Percentiles rank a stretch among this genome's conserved stretches.
phyloP scores from a whole-genome alignment of 2,888 invertebrate genomes.

The Chymomyza fuscimana region DNA sequence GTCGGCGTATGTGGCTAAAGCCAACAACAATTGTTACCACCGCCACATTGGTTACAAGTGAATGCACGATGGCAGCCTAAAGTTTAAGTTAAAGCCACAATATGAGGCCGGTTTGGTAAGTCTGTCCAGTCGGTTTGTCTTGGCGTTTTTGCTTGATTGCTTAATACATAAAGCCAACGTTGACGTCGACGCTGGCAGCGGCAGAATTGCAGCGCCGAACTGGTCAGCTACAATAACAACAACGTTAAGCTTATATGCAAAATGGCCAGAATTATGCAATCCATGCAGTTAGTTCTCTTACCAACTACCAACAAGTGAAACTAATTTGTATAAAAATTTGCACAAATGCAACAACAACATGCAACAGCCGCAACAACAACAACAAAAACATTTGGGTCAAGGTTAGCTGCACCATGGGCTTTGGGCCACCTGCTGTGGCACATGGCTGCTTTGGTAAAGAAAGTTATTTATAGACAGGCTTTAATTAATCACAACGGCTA shows the following conservation, averaged over 20 bases:
- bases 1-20: slow-evolving; percentile 19
- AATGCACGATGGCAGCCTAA: slow-evolving; percentile 18
- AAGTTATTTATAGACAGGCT: slow-evolving; percentile 50
- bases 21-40: neutral
- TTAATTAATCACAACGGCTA: slow-evolving; percentile 45
- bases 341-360: neutral
- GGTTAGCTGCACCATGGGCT: slow-evolving; percentile 54
- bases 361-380: slow-evolving; percentile 10
- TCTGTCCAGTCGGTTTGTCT: slow-evolving; percentile 18
- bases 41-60: slow-evolving; percentile 24
- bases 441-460: slow-evolving; percentile 32
- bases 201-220: slow-evolving; percentile 29
- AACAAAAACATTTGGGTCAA: slow-evolving; percentile 61
- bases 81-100: neutral
- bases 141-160: slow-evolving; percentile 46
- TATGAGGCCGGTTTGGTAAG: slow-evolving; percentile 12
- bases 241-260: slow-evolving; percentile 46
- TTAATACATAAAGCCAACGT: slow-evolving; percentile 28
- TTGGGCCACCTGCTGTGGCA: neutral
- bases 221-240: slow-evolving; percentile 34
- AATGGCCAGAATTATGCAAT: slow-evolving; percentile 34
- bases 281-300: slow-evolving; percentile 28
- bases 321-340: neutral
- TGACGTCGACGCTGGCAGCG: slow-evolving; percentile 10
- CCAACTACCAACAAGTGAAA: neutral